Evolutionary conservation across 1,140 invertebrate genomes (phyloP), one percentile per base, ranked within the genome.

Genomic region (Cyrtorhinus lividipennis): DNA sequence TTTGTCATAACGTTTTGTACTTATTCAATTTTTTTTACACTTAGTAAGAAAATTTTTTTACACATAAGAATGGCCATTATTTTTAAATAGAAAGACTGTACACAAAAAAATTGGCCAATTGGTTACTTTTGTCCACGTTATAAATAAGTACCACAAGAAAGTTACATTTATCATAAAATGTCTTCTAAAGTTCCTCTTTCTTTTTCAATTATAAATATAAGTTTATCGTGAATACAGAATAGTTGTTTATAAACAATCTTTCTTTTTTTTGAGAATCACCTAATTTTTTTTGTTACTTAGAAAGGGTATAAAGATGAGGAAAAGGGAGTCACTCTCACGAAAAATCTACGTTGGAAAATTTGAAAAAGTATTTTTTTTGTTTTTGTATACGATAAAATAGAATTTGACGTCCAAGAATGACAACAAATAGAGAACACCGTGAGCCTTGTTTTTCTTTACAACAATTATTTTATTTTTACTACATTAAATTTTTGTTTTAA

Each of bases 381-480:
- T 8, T 38, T 38, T 15, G 38, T 56, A 44, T 59, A 61, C 45
- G 63, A 64, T 64, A 64, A 64, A 64, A 64, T 64, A 64, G 63
- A 64, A 64, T 64, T 64, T 64, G 24, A 64, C 63, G 63, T 64
- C 63, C 63, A 64, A 64, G 59, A 64, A 57, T 64, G 63, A 64
- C 63, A 64, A 64, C 63, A 26, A 64, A 64, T 46, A 63, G 56
- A 64, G 63, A 64, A 64, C 59, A 64, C 63, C 48, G 63, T 64
- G 63, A 64, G 63, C 63, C 38, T 64, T 64, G 57, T 64, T 59
- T 59, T 30, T 30, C 23, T 59, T 59, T 18, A n/a, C n/a, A 57
- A 57, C 24, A n/a, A n/a, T 23, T 59, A 10, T 58, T 25, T 58
- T 58, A 3, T 58, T 58, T 59, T 30, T 30, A 59, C 58, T 59